Conservation (phyloP, 2,888 invertebrate genomes). For the Salticus scenicus region DNA sequence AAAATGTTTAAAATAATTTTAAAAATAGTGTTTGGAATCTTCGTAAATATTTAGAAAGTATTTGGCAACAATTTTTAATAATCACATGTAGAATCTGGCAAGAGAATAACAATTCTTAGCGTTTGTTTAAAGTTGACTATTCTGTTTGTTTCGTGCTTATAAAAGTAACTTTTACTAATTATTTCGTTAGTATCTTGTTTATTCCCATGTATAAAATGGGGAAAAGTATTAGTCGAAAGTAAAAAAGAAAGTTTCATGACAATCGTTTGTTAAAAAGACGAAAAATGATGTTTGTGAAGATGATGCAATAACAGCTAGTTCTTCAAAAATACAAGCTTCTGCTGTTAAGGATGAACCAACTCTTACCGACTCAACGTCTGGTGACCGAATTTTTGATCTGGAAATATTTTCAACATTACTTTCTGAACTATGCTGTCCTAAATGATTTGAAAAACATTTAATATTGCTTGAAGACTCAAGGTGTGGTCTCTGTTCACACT, state of each 20-base stretch:
- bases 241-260: neutral
- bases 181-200: neutral
- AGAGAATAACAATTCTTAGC: neutral
- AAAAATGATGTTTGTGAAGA: neutral
- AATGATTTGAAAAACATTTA: constrained; percentile 5
- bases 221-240: neutral
- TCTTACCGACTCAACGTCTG: too few relatives aligned
- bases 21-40: too few relatives aligned
- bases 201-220: too few relatives aligned
- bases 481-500: constrained; percentile 25
- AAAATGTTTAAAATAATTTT: too few relatives aligned
- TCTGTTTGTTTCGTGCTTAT: neutral
- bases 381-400: constrained; percentile 18
- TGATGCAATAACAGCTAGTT: neutral
- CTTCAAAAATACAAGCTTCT: too few relatives aligned
- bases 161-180: neutral
- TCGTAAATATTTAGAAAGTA: neutral
- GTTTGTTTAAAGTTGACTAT: neutral
- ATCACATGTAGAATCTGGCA: neutral
- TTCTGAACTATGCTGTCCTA: constrained; percentile 22
- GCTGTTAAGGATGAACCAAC: too few relatives aligned
- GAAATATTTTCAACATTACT: neutral
- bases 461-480: constrained; percentile 17
- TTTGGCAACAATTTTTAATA: neutral
- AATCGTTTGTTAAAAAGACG: neutral